Percentiles rank a stretch among this genome's conserved stretches.
Evolutionary conservation across 2,797 vertebrate genomes (phyloP).

Genomic region (Pelodytes ibericus): DNA sequence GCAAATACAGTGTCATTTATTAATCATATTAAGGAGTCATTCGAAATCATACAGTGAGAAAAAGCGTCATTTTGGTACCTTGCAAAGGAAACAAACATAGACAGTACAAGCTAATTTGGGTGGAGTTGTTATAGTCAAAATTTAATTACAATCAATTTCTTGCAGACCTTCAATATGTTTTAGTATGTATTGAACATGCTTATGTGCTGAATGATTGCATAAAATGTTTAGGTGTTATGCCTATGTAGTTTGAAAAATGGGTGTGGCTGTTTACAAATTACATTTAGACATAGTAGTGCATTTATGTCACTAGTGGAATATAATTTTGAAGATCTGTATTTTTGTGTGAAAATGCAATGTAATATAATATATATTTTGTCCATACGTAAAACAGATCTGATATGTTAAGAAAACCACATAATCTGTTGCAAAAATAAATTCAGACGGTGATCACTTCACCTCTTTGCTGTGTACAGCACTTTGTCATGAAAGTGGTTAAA

Average conservation of each 20-base stretch:
- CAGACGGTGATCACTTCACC: neutral
- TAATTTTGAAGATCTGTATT: neutral
- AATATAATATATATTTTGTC: neutral
- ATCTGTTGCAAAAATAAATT: neutral
- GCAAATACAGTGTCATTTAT: too few species aligned
- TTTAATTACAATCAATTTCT: neutral
- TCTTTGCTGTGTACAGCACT: neutral
- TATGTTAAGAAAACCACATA: neutral
- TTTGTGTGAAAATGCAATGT: neutral
- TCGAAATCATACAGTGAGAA: too few species aligned
- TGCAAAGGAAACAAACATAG: neutral
- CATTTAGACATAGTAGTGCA: neutral
- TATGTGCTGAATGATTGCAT: neutral
- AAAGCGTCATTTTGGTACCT: too few species aligned
- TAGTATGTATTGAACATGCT: neutral
- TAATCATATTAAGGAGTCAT: too few species aligned
- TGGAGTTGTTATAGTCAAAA: neutral
- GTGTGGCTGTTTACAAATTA: constrained; percentile 4
- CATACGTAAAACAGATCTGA: neutral
- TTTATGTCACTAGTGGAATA: neutral
- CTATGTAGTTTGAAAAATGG: constrained; percentile 1
- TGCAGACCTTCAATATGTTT: neutral
- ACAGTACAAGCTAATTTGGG: neutral
- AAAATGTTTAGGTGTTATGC: neutral
- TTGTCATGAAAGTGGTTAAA: neutral